Evolutionary conservation across 2,888 invertebrate species (phyloP).

Genomic region (Meghimatium bilineatum): DNA sequence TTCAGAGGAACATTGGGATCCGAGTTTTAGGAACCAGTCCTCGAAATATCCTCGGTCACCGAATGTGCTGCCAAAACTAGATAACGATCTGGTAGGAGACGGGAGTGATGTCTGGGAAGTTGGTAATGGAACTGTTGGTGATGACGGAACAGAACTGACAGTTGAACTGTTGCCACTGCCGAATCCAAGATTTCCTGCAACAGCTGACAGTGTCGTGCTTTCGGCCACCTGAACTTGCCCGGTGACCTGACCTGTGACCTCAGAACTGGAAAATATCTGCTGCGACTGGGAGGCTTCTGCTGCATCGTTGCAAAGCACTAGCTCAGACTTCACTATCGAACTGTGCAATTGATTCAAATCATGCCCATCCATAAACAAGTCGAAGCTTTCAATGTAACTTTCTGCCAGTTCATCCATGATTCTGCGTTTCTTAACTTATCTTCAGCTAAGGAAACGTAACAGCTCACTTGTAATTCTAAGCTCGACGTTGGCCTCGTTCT

Average conservation of each 20-base stretch:
- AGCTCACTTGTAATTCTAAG: conserved; percentile 38
- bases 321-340: conserved; percentile 60
- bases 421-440: conserved; percentile 33
- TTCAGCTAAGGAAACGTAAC: conserved; percentile 19
- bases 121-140: conserved; percentile 37
- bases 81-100: conserved; percentile 45
- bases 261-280: conserved; percentile 55
- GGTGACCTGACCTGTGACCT: conserved; percentile 65
- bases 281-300: conserved; percentile 36
- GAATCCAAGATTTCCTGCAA: conserved; percentile 13
- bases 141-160: conserved; percentile 39
- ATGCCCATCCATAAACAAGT: conserved; percentile 68
- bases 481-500: conserved; percentile 51
- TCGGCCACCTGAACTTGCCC: conserved; percentile 39
- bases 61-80: conserved; percentile 49
- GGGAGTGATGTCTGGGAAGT: conserved; percentile 43
- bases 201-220: conserved; percentile 49
- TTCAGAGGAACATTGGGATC: conserved; percentile 45
- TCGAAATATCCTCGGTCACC: conserved; percentile 50
- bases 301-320: conserved; percentile 56
- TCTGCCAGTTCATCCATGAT: conserved; percentile 66
- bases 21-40: conserved; percentile 48
- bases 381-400: conserved; percentile 71
- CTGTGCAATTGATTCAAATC: conserved; percentile 55
- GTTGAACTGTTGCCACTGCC: conserved; percentile 40